A percentile compares a stretch with the other conserved stretches of the same genome.
Conservation (phyloP, 2,113 vertebrate species). For the Neofelis nebulosa region DNA sequence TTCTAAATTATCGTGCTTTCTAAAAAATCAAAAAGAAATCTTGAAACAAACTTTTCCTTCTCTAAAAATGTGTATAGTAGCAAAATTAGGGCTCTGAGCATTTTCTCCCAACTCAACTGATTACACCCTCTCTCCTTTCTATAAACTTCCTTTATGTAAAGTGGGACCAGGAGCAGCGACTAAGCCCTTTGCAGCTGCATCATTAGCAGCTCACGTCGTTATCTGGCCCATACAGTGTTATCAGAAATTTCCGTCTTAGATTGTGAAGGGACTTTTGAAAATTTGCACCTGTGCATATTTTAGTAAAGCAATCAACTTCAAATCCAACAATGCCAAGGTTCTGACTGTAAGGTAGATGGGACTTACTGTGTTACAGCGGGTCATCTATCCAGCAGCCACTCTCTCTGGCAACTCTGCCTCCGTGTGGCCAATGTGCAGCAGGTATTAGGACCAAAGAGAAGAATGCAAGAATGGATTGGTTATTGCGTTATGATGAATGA, state of each 20-base stretch:
- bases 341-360: not conserved
- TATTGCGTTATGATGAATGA: not conserved
- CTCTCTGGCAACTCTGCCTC: not conserved
- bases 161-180: not conserved
- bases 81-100: not conserved
- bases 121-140: not conserved
- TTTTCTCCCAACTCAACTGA: not conserved
- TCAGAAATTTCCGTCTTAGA: not conserved
- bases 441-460: not conserved
- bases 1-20: not conserved
- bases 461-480: not conserved
- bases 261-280: not conserved
- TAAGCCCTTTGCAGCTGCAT: not conserved
- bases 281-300: conserved; percentile 49
- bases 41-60: not conserved
- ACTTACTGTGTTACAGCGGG: not conserved
- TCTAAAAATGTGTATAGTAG: not conserved
- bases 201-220: not conserved
- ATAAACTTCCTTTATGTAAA: not conserved
- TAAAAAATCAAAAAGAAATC: not conserved
- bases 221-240: not conserved
- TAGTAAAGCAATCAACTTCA: conserved; percentile 16
- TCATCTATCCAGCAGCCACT: not conserved
- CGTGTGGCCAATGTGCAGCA: not conserved
- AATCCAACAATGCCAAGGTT: conserved; percentile 19